A percentile compares a stretch with the other conserved stretches of the same genome.
Conservation (phyloP, 2,797 vertebrate genomes). For the Sarcoramphus papa region DNA sequence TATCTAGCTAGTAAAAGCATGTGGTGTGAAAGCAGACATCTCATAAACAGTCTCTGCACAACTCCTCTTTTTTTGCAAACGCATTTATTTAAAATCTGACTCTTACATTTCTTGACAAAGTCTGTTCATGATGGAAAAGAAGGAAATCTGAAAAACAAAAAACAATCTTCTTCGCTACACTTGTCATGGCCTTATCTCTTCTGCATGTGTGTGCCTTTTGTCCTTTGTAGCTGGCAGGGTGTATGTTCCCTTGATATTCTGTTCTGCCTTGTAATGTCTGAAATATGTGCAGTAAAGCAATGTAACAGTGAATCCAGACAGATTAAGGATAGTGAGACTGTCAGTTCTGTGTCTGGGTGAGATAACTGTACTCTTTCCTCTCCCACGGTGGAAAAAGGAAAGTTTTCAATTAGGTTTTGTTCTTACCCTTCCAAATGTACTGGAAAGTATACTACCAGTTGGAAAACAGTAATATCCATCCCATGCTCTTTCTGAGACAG, state of each 20-base stretch:
- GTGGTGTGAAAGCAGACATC: neutral
- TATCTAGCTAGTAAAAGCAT: neutral
- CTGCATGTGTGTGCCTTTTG: neutral
- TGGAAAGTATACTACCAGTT: neutral
- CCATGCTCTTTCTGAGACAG: neutral
- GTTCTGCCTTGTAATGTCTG: neutral
- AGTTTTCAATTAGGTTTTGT: neutral
- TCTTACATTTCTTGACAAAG: neutral
- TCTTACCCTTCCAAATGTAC: neutral
- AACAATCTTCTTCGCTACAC: neutral
- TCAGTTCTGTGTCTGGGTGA: neutral
- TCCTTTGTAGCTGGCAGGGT: neutral
- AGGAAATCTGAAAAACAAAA: neutral
- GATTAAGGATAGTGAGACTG: neutral
- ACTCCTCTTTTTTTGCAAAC: neutral
- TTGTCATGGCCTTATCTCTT: neutral
- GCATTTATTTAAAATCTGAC: neutral
- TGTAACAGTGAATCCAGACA: neutral
- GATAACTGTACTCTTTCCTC: neutral
- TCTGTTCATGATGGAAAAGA: neutral
- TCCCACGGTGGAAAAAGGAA: neutral
- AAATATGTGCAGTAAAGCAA: neutral
- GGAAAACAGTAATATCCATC: neutral
- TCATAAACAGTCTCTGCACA: neutral
- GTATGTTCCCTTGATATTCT: neutral